Percentiles rank a stretch among this genome's conserved stretches.
Conservation (phyloP, 2,888 invertebrate species). For the Osedax fenrisi region DNA sequence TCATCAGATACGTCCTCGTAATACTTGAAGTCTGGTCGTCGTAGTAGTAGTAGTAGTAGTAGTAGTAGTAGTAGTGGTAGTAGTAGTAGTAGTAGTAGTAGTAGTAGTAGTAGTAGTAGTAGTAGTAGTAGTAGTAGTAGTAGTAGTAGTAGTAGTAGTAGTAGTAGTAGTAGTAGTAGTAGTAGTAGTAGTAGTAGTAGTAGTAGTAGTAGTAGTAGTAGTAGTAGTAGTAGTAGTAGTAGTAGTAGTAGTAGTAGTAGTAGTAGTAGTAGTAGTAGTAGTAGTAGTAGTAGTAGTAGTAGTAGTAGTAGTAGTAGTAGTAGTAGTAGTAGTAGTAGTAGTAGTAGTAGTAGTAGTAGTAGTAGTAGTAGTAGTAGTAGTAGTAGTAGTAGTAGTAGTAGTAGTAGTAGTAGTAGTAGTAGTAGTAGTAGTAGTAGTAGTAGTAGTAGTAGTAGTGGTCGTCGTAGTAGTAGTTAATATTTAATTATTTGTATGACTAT, state of each 20-base stretch:
- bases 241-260: conserved; percentile 7
- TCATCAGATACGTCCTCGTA: conserved; percentile 94
- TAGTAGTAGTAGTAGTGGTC: neutral
- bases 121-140: conserved; percentile 4
- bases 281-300: conserved; percentile 2
- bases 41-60: conserved; percentile 10
- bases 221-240: neutral
- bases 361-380: conserved; percentile 16
- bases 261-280: conserved; percentile 16
- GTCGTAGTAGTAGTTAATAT: neutral
- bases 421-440: neutral
- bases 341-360: conserved; percentile 19
- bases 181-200: conserved; percentile 6
- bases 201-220: conserved; percentile 1
- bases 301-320: conserved; percentile 14
- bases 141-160: neutral
- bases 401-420: conserved; percentile 4
- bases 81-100: conserved; percentile 4
- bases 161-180: conserved; percentile 6
- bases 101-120: conserved; percentile 8
- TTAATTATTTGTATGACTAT: too few relatives aligned
- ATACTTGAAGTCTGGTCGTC: too few relatives aligned
- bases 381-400: conserved; percentile 14
- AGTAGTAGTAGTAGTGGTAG: neutral
- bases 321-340: conserved; percentile 18